Evolutionary conservation across 2,888 invertebrate species (phyloP), one percentile per base, ranked within the genome.

Genomic region (Cyclophora punctaria): DNA sequence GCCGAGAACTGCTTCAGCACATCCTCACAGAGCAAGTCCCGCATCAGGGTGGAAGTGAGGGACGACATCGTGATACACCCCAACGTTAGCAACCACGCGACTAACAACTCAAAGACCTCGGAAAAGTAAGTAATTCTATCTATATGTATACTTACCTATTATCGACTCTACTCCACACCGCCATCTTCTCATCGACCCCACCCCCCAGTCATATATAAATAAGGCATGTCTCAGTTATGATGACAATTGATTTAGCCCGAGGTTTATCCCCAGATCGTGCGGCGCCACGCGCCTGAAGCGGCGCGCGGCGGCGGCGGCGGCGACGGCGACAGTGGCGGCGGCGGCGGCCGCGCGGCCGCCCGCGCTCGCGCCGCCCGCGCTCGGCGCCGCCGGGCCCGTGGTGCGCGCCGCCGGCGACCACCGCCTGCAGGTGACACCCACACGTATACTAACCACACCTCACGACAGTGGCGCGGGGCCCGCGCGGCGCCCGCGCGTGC

Each of bases 11-110:
- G 92, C 58, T 95, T 95, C 78, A 93, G 94, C 55, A 94, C 93
- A 33, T 94, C 94, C 0, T 93, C 93, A 0, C 94, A 94, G 69
- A 91, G 90, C 59, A 94, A 94, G 79, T 95, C 95, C 61, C 92
- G 93, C 47, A 96, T 96, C 59, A 89, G 93, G 4, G 93, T 96
- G 46, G 96, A 96, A 77, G 92, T 91, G 60, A 91, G 91, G 50
- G 93, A 92, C 70, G 93, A 92, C 61, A 90, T 91, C 62, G 81
- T 90, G 44, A 89, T 85, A 47, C 89, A 90, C 35, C 92, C 92
- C 40, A 89, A 89, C 62, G 89, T 89, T 42, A 86, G 86, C 78
- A 89, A 88, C 68, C 89, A 88, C 64, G 88, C 87, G 33, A 58
- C 49, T n/a, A 67, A 66, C 53, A 63, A 58, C 50, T 61, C 68